Evolutionary conservation across 2,888 invertebrate genomes (phyloP), one percentile per base, ranked within the genome.

Genomic region (Trachelus stipa): DNA sequence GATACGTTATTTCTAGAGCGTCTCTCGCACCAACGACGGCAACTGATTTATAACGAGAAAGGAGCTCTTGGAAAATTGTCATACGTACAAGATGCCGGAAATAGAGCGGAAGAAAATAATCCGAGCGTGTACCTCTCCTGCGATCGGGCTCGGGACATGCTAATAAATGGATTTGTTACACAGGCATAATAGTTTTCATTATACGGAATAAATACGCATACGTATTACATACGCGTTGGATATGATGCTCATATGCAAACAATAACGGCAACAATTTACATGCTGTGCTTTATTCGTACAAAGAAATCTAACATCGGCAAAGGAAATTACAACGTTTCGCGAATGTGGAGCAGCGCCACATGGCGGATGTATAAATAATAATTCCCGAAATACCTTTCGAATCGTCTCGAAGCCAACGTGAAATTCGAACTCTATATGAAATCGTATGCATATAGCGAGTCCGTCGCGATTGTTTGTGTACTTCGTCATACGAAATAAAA

Each of bases 1-100:
- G 84, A 88, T 88, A 87, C 83, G 85, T 87, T 87, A 86, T 86
- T 88, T 87, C 84, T 84, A 84, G 85, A 85, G 78, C 56, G 56
- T 23, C 83, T 82, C 80, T 80, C 79, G 82, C 80, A 79, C 77
- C 81, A 81, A 74, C 80, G 79, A 78, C 82, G 81, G 80, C 78
- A 80, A 80, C 77, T 81, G 82, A 82, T 79, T 75, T 56, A 56
- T 56, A 56, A 71, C 79, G 79, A 77, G 77, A 68, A 80, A 81
- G 79, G 75, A 77, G 77, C 71, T 3, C 6, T 23, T 34, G 71
- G 77, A 79, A 69, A 68, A 77, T 75, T 74, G 35, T 77, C 75
- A 69, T 73, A 73, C 75, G 71, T 78, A 78, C 79, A 80, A 81
- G 77, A 74, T 77, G 78, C 75, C 80, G 81, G 82, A 87, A 86